Evolutionary conservation across 2,113 vertebrate species (phyloP), one percentile per base, ranked within the genome.

Genomic region (Salvator merianae): DNA sequence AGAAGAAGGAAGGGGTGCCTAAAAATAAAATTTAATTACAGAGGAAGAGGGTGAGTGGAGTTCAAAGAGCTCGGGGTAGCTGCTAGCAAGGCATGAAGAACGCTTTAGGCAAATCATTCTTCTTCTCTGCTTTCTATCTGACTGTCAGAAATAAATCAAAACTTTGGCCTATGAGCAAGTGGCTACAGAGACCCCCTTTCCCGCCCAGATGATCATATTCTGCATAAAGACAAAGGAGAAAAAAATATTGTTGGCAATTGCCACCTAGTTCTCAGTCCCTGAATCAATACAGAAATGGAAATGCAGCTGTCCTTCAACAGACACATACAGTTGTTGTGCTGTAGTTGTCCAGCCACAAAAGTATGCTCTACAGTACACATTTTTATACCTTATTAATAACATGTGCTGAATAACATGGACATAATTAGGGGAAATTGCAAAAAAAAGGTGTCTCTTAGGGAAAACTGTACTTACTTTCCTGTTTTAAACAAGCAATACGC

Each of bases 21-120:
- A 94, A 95, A 96, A 96, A 96, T 96, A 96, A 78, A 91, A 50
- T 77, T 2, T 96, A 96, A 96, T 96, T 96, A 96, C 95, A 96
- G 91, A 88, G 93, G 92, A 89, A 74, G 38, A 62, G 81, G 81
- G 87, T 89, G 88, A 83, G 78, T 59, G 89, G 90, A 88, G 93
- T 88, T 88, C 90, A 91, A 88, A 89, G 87, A 81, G 47, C 78
- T 72, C 43, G 75, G 88, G 90, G 92, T 76, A 85, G 93, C 90
- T 87, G 89, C 87, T 74, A 69, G 79, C 87, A 82, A 84, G 78
- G 70, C n/a, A n/a, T n/a, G 86, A 87, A 81, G 34, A 40, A 78
- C 68, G 88, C 88, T 86, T 83, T 88, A 36, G 88, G 84, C 78
- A 84, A 86, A 20, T 87, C 87, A 82, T 84, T n/a, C 90, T 84